Evolutionary conservation across 2,797 vertebrate species (phyloP).

Genomic region (Typhlichthys subterraneus): DNA sequence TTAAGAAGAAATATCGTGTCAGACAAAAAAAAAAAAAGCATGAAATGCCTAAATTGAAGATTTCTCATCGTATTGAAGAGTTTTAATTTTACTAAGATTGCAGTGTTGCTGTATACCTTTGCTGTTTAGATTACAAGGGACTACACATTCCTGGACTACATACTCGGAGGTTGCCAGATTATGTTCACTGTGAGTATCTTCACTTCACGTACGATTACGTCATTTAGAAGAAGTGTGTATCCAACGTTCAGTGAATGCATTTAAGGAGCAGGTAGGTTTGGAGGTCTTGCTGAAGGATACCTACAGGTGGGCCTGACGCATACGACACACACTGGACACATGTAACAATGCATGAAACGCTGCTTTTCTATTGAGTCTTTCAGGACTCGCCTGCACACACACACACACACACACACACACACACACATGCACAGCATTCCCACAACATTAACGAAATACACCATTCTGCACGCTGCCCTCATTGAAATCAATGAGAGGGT

Average conservation of each 20-base stretch:
- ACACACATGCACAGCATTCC: background rate
- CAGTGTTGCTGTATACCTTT: constrained; percentile 11
- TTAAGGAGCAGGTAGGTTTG: no score
- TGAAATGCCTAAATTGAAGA: no score
- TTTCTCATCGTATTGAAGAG: no score
- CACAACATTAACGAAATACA: background rate
- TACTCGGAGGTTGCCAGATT: constrained; percentile 95
- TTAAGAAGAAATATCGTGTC: no score
- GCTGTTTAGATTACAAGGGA: constrained; percentile 86
- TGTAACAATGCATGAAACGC: no score
- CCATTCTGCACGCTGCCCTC: constrained; percentile 18
- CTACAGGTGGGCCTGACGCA: background rate
- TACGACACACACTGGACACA: background rate
- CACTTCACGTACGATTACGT: constrained; percentile 5
- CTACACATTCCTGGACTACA: constrained; percentile 98
- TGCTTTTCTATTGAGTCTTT: background rate
- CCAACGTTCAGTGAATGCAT: no score
- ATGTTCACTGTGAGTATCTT: constrained; percentile 95
- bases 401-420: background rate
- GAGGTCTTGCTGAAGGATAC: no score
- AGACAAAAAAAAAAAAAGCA: no score
- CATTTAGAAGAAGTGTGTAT: background rate
- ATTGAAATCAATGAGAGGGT: constrained; percentile 6
- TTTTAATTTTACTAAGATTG: no score
- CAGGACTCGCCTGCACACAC: background rate